These are phyloP conservation scores for Eurosta solidaginis DNA, from an alignment of 1,140 invertebrate species.

Conservation along the genomic window DNA sequence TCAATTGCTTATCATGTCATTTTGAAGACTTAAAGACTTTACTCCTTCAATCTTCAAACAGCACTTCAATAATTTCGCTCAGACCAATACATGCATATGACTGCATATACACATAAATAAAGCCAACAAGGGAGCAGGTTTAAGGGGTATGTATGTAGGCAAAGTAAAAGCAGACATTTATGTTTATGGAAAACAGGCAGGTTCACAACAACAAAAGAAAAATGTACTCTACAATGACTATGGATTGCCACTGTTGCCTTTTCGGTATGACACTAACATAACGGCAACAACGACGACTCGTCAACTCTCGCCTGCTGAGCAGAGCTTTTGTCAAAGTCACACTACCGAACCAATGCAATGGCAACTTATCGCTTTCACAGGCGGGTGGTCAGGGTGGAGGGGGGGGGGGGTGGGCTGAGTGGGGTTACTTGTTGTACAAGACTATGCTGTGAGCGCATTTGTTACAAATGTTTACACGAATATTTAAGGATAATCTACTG, in stretches of 20 bases:
- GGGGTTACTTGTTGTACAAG: too few species aligned
- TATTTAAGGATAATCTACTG: constrained; percentile 33
- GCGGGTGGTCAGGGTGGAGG: not conserved
- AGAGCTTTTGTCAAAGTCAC: constrained; percentile 15
- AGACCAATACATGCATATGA: not conserved
- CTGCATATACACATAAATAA: too few species aligned
- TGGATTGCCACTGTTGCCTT: not conserved
- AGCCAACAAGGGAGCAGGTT: too few species aligned
- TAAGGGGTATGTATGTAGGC: too few species aligned
- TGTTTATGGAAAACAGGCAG: too few species aligned
- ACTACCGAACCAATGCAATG: not conserved
- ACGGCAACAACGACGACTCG: not conserved
- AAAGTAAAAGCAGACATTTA: too few species aligned
- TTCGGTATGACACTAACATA: not conserved
- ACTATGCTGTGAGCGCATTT: constrained; percentile 17
- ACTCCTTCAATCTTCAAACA: not conserved
- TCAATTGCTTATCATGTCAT: constrained; percentile 1
- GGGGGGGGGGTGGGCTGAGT: not conserved
- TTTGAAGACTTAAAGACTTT: constrained; percentile 21
- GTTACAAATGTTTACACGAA: constrained; percentile 28
- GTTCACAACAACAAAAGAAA: too few species aligned
- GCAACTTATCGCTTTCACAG: not conserved
- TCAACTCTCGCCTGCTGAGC: not conserved
- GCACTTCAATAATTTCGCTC: not conserved
- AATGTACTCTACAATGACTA: not conserved